Base-by-base conservation (phyloP, 2,888 invertebrate genomes). In the Limenitis camilla region DNA sequence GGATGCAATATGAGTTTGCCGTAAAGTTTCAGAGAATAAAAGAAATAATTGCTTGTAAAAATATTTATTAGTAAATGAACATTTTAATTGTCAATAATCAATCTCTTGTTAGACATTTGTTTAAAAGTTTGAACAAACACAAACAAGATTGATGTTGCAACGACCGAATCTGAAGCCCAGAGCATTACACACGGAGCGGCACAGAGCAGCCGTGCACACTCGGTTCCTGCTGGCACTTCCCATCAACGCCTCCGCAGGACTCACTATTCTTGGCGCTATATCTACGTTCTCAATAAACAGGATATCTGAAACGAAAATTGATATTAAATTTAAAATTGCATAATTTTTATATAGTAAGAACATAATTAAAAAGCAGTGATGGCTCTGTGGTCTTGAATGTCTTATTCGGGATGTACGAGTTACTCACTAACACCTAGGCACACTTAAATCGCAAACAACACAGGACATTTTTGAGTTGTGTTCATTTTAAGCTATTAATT, bases 131-230 rank as follows among this genome's bases (percentile, higher is more conserved):
- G 48, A 51, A 30, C 46, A 55, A 27, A 44, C 32, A 38, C 55
- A 55, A 4, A 55, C 42, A 30, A 31, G 32, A n/a, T 41, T 49
- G 36, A 11, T 5, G 27, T 49, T 52, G 31, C 55, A 55, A 10
- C 52, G 52, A 11, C 49, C 45, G n/a, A 42, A 45, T n/a, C 30
- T 48, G 35, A 29, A 52, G 38, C 45, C 30, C n/a, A 52, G 41
- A 8, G 48, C 49, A n/a, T 36, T 29, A n/a, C 52, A 55, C 29
- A 55, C 29, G 32, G 45, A 45, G 11, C 27, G 42, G 30, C 52
- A 55, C 32, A 42, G 38, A 4, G 45, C 38, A 6, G 48, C 48
- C 31, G 52, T 55, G 49, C 52, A 55, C n/a, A 45, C 10, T 5
- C 10, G 41, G 40, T 45, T 44, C 8, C 30, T 32, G 8, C 31